Percentiles rank a stretch among this genome's conserved stretches.
phyloP scores from a whole-genome alignment of 1,140 invertebrate species.

The Drosophila asahinai region DNA sequence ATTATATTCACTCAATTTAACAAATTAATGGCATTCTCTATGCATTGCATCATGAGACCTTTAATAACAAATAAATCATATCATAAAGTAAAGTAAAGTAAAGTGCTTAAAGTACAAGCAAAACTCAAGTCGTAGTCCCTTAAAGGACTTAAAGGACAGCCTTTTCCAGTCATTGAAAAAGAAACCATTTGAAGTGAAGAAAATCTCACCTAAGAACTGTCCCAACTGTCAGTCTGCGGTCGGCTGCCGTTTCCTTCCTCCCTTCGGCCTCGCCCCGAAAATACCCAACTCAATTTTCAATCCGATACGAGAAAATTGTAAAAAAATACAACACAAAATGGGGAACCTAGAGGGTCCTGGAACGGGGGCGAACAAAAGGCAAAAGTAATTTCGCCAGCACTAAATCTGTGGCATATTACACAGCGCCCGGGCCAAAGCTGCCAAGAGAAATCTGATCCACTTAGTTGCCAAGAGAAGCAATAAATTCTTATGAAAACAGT shows the following conservation, averaged over 20 bases:
- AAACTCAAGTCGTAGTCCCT: conserved; percentile 3
- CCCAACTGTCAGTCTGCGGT: conserved; percentile 45
- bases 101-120: background rate
- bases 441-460: conserved; percentile 64
- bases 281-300: conserved; percentile 64
- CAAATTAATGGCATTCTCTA: background rate
- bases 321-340: conserved; percentile 11
- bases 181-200: conserved; percentile 14
- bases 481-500: conserved; percentile 72
- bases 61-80: no score
- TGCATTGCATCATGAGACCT: background rate
- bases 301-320: conserved; percentile 42
- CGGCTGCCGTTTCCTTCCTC: conserved; percentile 3
- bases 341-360: conserved; percentile 8
- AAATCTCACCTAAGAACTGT: conserved; percentile 43
- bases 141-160: conserved; percentile 8
- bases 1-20: background rate
- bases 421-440: conserved; percentile 34
- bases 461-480: conserved; percentile 61
- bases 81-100: background rate
- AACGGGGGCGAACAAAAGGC: conserved; percentile 41
- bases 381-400: conserved; percentile 64
- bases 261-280: conserved; percentile 1
- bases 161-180: conserved; percentile 7
- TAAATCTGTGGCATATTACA: conserved; percentile 67